Evolutionary conservation across 2,888 invertebrate genomes (phyloP).

Genomic region (Onchidella celtica): DNA sequence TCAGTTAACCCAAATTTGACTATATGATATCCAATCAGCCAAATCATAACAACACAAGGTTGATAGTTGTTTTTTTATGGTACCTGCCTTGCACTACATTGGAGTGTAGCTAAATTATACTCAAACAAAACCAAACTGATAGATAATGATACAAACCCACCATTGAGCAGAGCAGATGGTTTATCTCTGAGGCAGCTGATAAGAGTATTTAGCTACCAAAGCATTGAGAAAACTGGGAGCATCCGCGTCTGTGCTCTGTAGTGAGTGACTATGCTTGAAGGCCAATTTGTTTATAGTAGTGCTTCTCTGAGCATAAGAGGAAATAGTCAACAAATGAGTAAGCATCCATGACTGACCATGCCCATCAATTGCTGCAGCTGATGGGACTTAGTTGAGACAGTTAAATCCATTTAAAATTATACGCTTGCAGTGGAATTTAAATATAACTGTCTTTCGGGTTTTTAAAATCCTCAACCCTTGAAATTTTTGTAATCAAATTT

Average conservation of each 20-base stretch:
- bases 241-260: conserved; percentile 43
- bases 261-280: conserved; percentile 51
- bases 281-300: conserved; percentile 52
- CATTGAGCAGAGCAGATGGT: conserved; percentile 42
- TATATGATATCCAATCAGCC: too few species aligned
- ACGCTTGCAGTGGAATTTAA: too few species aligned
- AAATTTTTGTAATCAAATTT: too few species aligned
- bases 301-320: conserved; percentile 52
- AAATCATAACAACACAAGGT: too few species aligned
- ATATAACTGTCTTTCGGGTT: too few species aligned
- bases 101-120: conserved; percentile 42
- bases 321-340: conserved; percentile 52
- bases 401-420: conserved; percentile 10
- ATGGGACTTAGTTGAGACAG: neutral
- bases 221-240: conserved; percentile 51
- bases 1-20: too few species aligned
- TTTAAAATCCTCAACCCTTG: too few species aligned
- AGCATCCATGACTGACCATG: conserved; percentile 39
- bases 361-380: conserved; percentile 30
- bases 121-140: conserved; percentile 46
- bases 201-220: conserved; percentile 52
- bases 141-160: conserved; percentile 52
- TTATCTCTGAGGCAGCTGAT: conserved; percentile 47
- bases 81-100: neutral
- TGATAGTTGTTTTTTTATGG: too few species aligned